These are phyloP conservation scores for Agonum fuliginosum DNA, from an alignment of 2,888 invertebrate species.

Conservation along the genomic window DNA sequence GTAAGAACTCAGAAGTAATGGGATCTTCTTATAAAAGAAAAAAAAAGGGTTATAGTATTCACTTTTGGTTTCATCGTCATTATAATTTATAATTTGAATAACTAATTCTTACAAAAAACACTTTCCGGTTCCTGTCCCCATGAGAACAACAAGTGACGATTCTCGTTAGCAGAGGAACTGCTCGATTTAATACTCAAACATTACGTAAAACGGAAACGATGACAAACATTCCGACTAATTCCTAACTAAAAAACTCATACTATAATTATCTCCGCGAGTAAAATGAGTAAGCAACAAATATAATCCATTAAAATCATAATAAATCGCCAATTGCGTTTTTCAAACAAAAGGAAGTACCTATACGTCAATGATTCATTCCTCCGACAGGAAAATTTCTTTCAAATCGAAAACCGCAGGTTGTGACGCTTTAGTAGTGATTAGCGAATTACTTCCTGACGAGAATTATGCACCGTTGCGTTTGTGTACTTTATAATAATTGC, in stretches of 20 bases:
- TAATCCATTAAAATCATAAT: background rate
- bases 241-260: slow-evolving; percentile 6
- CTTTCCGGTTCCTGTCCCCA: slow-evolving; percentile 20
- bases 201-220: slow-evolving; percentile 35
- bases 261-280: background rate
- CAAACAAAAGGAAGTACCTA: slow-evolving; percentile 5
- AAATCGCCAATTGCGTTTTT: slow-evolving; percentile 3
- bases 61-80: too few species aligned
- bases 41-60: too few species aligned
- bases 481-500: too few species aligned
- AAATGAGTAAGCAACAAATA: slow-evolving; percentile 26
- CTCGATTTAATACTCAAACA: slow-evolving; percentile 1
- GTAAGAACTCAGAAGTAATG: too few species aligned
- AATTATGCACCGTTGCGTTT: too few species aligned
- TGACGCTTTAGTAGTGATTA: background rate
- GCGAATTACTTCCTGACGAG: slow-evolving; percentile 12
- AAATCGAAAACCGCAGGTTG: slow-evolving; percentile 8
- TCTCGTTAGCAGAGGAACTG: background rate
- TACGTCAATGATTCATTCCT: background rate
- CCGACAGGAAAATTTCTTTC: slow-evolving; percentile 3
- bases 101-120: slow-evolving; percentile 13
- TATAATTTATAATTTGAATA: slow-evolving; percentile 1
- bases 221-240: slow-evolving; percentile 28
- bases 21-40: too few species aligned
- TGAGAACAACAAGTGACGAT: slow-evolving; percentile 23